Conservation (phyloP, 2,113 vertebrate genomes). For the Xerus inauris region DNA sequence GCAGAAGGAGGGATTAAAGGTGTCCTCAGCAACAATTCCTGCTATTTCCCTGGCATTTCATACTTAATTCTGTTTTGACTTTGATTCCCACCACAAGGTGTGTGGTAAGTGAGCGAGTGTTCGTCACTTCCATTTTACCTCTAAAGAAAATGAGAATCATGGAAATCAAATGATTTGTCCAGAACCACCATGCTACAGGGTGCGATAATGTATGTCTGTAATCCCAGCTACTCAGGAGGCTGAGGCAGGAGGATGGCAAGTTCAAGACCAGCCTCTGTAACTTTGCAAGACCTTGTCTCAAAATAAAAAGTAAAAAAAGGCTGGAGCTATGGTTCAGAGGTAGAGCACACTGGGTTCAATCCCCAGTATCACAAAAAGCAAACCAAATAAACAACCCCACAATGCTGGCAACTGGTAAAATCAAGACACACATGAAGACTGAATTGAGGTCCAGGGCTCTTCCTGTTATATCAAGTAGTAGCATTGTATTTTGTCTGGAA, state of each 20-base stretch:
- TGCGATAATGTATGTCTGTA: background rate
- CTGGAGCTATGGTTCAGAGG: background rate
- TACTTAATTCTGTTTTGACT: background rate
- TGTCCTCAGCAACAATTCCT: background rate
- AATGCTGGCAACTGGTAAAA: background rate
- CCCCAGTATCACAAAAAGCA: background rate
- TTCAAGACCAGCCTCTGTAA: background rate
- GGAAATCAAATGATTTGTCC: background rate
- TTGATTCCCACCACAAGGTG: background rate
- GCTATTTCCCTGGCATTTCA: background rate
- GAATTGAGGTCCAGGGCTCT: background rate
- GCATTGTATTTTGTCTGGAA: background rate
- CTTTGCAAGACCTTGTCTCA: background rate
- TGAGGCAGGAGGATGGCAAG: background rate
- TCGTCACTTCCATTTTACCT: background rate
- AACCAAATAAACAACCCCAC: background rate
- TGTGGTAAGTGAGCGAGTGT: background rate
- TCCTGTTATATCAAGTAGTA: background rate
- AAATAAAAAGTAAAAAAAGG: background rate
- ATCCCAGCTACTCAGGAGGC: background rate
- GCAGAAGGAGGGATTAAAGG: background rate
- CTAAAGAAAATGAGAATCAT: background rate
- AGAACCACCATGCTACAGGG: background rate
- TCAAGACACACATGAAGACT: background rate
- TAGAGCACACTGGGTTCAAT: background rate